A percentile compares a stretch with the other conserved stretches of the same genome.
Evolutionary conservation across 1,140 invertebrate species (phyloP).

Genomic region (Trissolcus basalis): DNA sequence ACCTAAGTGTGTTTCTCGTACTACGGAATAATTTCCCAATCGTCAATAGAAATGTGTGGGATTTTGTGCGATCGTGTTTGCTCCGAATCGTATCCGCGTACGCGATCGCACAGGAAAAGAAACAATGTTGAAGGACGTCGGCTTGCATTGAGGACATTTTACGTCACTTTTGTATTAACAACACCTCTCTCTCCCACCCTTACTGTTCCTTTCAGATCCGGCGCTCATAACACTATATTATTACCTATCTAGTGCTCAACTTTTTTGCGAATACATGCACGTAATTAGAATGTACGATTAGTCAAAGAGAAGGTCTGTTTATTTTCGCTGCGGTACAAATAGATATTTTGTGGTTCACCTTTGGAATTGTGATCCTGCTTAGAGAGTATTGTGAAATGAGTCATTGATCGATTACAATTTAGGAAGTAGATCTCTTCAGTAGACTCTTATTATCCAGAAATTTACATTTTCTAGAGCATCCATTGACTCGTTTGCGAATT

Average conservation of each 20-base stretch:
- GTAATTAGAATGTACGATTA: constrained; percentile 40
- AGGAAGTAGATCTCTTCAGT: too few species aligned
- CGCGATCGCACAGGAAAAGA: constrained; percentile 56
- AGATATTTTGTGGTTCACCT: constrained; percentile 1
- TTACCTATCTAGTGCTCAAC: constrained; percentile 30
- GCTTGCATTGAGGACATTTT: constrained; percentile 56
- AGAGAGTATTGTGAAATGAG: too few species aligned
- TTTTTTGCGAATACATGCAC: constrained; percentile 19
- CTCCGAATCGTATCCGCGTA: constrained; percentile 56
- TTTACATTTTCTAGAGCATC: too few species aligned
- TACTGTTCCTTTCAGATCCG: constrained; percentile 13
- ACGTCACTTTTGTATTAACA: constrained; percentile 47
- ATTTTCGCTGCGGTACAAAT: constrained; percentile 9
- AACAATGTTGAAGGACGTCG: constrained; percentile 60
- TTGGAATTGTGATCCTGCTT: too few species aligned
- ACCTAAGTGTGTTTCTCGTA: constrained; percentile 58
- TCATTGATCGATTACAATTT: too few species aligned
- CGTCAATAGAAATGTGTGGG: constrained; percentile 58
- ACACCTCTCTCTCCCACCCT: constrained; percentile 43
- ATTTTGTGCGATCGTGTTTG: constrained; percentile 62
- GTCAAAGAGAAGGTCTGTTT: constrained; percentile 36
- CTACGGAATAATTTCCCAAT: constrained; percentile 63
- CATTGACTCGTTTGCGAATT: too few species aligned
- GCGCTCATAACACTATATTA: constrained; percentile 25
- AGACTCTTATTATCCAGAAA: too few species aligned